A percentile compares a stretch with the other conserved stretches of the same genome.
These are phyloP conservation scores for Ptilodon capucinus DNA, from an alignment of 2,888 invertebrate species.

Conservation along the genomic window DNA sequence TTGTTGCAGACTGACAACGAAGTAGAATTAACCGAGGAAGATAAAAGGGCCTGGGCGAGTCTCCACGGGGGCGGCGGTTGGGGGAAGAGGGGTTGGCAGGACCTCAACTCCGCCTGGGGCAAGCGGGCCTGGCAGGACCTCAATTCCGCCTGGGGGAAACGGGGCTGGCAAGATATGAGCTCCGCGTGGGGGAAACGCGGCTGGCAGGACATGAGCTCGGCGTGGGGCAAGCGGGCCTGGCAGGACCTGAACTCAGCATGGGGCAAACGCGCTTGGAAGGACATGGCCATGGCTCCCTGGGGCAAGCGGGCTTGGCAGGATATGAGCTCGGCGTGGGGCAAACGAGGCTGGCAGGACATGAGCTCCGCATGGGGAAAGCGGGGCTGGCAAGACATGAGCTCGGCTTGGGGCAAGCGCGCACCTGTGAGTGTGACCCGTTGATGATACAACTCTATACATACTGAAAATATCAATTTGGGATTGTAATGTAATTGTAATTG, in stretches of 20 bases:
- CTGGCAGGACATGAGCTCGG: slow-evolving; percentile 77
- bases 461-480: neutral
- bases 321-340: slow-evolving; percentile 80
- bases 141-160: slow-evolving; percentile 82
- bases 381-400: slow-evolving; percentile 79
- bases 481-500: neutral
- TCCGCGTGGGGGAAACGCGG: slow-evolving; percentile 83
- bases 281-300: slow-evolving; percentile 79
- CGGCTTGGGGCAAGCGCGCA: slow-evolving; percentile 82
- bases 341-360: slow-evolving; percentile 81
- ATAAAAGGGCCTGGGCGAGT: slow-evolving; percentile 84
- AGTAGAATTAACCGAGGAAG: slow-evolving; percentile 77
- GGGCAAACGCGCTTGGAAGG: slow-evolving; percentile 85
- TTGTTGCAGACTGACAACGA: slow-evolving; percentile 65
- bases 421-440: slow-evolving; percentile 48
- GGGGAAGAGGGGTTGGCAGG: slow-evolving; percentile 83
- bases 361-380: slow-evolving; percentile 81
- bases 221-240: slow-evolving; percentile 85
- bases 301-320: slow-evolving; percentile 84
- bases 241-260: slow-evolving; percentile 73
- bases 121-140: slow-evolving; percentile 84
- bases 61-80: slow-evolving; percentile 83
- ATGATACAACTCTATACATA: neutral
- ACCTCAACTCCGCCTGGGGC: slow-evolving; percentile 80
- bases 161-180: slow-evolving; percentile 81